Evolutionary conservation across 2,113 vertebrate genomes (phyloP).

Genomic region (Paralichthys olivaceus): DNA sequence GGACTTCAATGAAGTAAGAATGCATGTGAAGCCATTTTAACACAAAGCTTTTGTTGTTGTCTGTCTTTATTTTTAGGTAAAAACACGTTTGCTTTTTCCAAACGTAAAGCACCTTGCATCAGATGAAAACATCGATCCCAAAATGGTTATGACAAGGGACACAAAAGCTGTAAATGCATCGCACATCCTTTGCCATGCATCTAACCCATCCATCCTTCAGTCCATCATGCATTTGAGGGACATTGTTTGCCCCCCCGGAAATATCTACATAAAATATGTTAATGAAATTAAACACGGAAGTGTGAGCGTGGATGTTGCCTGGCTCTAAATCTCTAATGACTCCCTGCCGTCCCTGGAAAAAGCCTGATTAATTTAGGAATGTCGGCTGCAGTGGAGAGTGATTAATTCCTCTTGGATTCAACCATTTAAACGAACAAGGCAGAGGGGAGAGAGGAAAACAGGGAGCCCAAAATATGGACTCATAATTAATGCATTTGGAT

Average conservation of each 20-base stretch:
- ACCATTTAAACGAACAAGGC: slow-evolving; percentile 74
- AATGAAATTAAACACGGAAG: slow-evolving; percentile 80
- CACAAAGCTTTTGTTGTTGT: slow-evolving; percentile 25
- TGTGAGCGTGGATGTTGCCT: slow-evolving; percentile 62
- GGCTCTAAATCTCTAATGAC: slow-evolving; percentile 75
- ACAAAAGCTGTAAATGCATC: slow-evolving; percentile 25
- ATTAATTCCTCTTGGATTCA: slow-evolving; percentile 80
- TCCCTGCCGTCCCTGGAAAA: slow-evolving; percentile 69
- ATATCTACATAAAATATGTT: slow-evolving; percentile 79
- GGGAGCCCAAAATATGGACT: slow-evolving; percentile 63
- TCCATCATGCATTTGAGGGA: slow-evolving; percentile 40
- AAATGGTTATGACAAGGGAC: slow-evolving; percentile 2
- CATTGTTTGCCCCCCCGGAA: slow-evolving; percentile 66
- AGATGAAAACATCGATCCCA: slow-evolving; percentile 14
- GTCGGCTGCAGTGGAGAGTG: slow-evolving; percentile 68
- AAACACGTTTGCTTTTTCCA: slow-evolving; percentile 5
- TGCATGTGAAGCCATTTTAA: slow-evolving; percentile 48
- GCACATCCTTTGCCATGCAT: slow-evolving; percentile 34
- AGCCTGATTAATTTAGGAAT: slow-evolving; percentile 80
- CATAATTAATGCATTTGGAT: slow-evolving; percentile 79
- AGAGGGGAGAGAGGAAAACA: slow-evolving; percentile 61
- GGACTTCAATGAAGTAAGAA: slow-evolving; percentile 56
- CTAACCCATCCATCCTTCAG: slow-evolving; percentile 43
- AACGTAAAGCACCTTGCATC: slow-evolving; percentile 9
- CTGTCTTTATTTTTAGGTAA: slow-evolving; percentile 46